Evolutionary conservation across 2,888 invertebrate species (phyloP).

Genomic region (Macropis europaea): DNA sequence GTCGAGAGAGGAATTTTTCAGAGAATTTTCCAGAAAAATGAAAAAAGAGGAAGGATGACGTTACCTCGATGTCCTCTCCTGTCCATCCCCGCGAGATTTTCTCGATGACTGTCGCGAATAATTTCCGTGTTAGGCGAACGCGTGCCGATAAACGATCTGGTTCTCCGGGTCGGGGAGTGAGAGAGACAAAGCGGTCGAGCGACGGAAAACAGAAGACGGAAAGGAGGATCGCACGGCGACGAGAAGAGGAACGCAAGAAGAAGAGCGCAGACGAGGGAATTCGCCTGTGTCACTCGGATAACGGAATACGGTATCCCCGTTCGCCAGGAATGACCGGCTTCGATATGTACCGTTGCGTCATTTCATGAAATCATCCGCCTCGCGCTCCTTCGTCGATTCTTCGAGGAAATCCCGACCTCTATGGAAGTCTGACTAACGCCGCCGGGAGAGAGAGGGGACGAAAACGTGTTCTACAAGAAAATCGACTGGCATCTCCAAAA

Average conservation of each 20-base stretch:
- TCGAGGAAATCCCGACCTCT: constrained; percentile 36
- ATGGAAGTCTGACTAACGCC: constrained; percentile 8
- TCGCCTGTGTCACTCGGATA: constrained; percentile 21
- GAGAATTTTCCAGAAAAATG: too few relatives aligned
- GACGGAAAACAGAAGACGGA: not conserved
- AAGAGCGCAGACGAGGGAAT: constrained; percentile 3
- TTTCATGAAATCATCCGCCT: constrained; percentile 64
- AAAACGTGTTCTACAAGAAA: not conserved
- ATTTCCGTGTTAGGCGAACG: too few relatives aligned
- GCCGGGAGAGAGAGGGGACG: not conserved
- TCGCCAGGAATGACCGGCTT: constrained; percentile 38
- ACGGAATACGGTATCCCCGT: constrained; percentile 51
- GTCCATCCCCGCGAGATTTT: too few relatives aligned
- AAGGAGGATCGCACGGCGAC: not conserved
- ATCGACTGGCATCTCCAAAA: too few relatives aligned
- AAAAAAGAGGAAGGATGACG: too few relatives aligned
- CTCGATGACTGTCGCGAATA: too few relatives aligned
- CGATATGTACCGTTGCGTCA: constrained; percentile 66
- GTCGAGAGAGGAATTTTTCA: too few relatives aligned
- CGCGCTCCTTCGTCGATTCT: not conserved
- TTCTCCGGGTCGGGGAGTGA: too few relatives aligned
- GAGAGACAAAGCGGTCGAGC: not conserved
- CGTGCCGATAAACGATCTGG: too few relatives aligned
- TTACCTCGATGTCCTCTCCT: too few relatives aligned
- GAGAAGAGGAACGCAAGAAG: not conserved